Percentiles rank a stretch among this genome's conserved stretches.
These are phyloP conservation scores for Achroia grisella DNA, from an alignment of 1,140 invertebrate genomes.

Conservation along the genomic window DNA sequence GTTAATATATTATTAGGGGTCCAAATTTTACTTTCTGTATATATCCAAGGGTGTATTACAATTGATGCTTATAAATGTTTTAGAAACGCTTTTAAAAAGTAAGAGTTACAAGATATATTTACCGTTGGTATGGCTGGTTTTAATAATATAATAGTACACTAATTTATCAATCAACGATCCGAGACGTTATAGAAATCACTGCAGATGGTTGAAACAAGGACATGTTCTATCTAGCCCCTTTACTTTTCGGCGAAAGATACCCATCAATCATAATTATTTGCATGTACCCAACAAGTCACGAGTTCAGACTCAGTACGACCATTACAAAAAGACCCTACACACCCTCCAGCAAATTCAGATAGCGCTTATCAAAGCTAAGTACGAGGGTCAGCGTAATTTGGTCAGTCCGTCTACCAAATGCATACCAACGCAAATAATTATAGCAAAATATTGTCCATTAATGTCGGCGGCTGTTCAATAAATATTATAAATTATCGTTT, in stretches of 20 bases:
- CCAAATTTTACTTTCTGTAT: too few species aligned
- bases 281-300: conserved; percentile 26
- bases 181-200: conserved; percentile 3
- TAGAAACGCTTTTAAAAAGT: too few species aligned
- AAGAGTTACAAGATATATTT: too few species aligned
- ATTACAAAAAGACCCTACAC: conserved; percentile 1
- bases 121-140: too few species aligned
- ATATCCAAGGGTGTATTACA: too few species aligned
- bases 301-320: conserved; percentile 6
- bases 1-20: too few species aligned
- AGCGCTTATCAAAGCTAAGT: background rate
- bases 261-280: conserved; percentile 42
- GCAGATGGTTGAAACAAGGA: conserved; percentile 21
- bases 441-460: conserved; percentile 19
- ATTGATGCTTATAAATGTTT: too few species aligned
- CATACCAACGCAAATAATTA: conserved; percentile 12
- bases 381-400: background rate
- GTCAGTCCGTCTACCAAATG: background rate
- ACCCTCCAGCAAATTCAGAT: background rate
- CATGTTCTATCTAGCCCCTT: conserved; percentile 15
- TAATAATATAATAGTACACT: too few species aligned
- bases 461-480: conserved; percentile 14
- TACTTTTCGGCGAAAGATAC: conserved; percentile 27
- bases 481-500: conserved; percentile 18
- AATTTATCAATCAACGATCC: background rate